Evolutionary conservation across 1,140 invertebrate genomes (phyloP).

Genomic region (Magallana gigas): DNA sequence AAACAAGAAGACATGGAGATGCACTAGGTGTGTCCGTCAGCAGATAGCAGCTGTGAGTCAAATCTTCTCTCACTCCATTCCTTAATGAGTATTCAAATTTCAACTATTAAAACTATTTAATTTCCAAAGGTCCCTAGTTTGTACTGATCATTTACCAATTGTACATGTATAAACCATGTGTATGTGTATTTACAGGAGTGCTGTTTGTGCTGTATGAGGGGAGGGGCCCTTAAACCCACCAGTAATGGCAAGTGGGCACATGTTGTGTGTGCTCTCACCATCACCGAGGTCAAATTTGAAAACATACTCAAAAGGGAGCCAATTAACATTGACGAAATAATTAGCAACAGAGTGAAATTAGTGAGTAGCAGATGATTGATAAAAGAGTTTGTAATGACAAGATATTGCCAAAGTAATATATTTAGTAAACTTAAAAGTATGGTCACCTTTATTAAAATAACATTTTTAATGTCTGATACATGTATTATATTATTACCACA

Average conservation of each 20-base stretch:
- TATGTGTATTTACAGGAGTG: slow-evolving; percentile 72
- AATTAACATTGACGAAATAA: slow-evolving; percentile 82
- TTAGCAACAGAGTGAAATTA: slow-evolving; percentile 70
- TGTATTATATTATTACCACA: too few species aligned
- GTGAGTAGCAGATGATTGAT: slow-evolving; percentile 68
- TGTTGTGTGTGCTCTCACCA: slow-evolving; percentile 98
- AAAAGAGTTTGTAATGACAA: not conserved
- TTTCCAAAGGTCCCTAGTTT: not conserved
- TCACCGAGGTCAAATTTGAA: slow-evolving; percentile 96
- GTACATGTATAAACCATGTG: not conserved
- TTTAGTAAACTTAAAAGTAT: too few species aligned
- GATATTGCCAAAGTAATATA: too few species aligned
- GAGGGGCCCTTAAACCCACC: slow-evolving; percentile 84
- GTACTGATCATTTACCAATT: not conserved
- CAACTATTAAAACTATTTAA: not conserved
- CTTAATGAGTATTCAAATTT: too few species aligned
- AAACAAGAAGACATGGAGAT: slow-evolving; percentile 71
- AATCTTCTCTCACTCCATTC: not conserved
- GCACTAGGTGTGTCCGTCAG: slow-evolving; percentile 72
- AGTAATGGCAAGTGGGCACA: slow-evolving; percentile 92
- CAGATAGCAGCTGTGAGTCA: slow-evolving; percentile 67
- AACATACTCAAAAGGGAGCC: slow-evolving; percentile 98
- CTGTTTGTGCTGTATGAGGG: slow-evolving; percentile 82
- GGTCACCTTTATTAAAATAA: too few species aligned
- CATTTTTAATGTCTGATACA: too few species aligned